Percentiles rank a stretch among this genome's conserved stretches.
phyloP scores from a whole-genome alignment of 1,140 invertebrate genomes.

The Cecropterus lyciades region DNA sequence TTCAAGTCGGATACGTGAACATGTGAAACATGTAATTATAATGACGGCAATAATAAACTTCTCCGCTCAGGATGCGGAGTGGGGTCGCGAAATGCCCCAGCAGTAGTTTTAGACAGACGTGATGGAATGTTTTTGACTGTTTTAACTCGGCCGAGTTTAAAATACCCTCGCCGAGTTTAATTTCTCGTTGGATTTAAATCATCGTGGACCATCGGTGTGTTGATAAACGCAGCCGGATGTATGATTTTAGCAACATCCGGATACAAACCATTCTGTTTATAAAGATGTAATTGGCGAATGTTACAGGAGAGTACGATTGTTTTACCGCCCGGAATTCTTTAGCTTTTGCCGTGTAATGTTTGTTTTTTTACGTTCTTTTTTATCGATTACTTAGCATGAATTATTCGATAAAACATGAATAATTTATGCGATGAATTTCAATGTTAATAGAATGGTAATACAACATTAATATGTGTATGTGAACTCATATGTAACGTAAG shows the following conservation, averaged over 20 bases:
- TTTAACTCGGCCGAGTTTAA: neutral
- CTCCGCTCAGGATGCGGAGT: too few species aligned
- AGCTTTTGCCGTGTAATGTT: neutral
- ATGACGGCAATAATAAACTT: neutral
- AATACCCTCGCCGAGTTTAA: constrained; percentile 1
- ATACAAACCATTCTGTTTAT: neutral
- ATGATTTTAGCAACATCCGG: constrained; percentile 15
- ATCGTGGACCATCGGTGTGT: constrained; percentile 6
- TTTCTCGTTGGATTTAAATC: constrained; percentile 8
- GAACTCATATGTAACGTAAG: too few species aligned
- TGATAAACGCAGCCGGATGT: constrained; percentile 1
- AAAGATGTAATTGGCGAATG: neutral
- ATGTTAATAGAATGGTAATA: too few species aligned
- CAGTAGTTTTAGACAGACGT: neutral
- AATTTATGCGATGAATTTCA: too few species aligned
- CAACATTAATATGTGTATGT: too few species aligned
- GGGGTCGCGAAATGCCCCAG: neutral
- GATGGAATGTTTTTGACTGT: constrained; percentile 2
- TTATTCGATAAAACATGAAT: too few species aligned
- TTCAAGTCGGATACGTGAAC: too few species aligned
- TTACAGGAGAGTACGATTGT: neutral
- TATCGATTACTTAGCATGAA: too few species aligned
- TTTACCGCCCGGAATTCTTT: neutral
- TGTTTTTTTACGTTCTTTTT: too few species aligned
- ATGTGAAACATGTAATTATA: neutral